A percentile compares a stretch with the other conserved stretches of the same genome.
Evolutionary conservation across 2,888 invertebrate species (phyloP).

Genomic region (Rhagophthalmus giganteus): DNA sequence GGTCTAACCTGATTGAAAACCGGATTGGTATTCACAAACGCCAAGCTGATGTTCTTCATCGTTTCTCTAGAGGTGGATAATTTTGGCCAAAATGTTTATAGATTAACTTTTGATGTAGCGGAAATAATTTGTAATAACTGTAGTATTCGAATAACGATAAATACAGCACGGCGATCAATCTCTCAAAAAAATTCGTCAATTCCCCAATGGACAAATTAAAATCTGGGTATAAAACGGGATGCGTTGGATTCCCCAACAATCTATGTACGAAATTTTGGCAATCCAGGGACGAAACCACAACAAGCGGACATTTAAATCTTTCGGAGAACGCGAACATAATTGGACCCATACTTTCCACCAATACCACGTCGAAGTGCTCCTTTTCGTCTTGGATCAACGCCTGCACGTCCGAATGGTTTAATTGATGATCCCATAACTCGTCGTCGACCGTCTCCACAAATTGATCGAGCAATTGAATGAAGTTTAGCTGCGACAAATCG

Average conservation of each 20-base stretch:
- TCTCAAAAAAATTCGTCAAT: constrained; percentile 40
- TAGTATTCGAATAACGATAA: background rate
- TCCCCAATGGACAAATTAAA: constrained; percentile 38
- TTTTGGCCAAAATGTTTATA: constrained; percentile 44
- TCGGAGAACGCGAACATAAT: constrained; percentile 43
- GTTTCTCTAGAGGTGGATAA: constrained; percentile 37
- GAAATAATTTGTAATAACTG: background rate
- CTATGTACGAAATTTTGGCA: constrained; percentile 41
- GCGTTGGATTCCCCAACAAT: constrained; percentile 44
- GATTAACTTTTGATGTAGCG: constrained; percentile 30
- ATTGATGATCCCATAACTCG: constrained; percentile 22
- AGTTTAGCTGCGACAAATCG: background rate
- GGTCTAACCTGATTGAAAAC: constrained; percentile 45
- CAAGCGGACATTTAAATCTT: constrained; percentile 47
- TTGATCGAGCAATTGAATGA: constrained; percentile 3
- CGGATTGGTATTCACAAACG: constrained; percentile 47
- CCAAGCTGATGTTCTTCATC: constrained; percentile 45
- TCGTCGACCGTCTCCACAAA: constrained; percentile 8
- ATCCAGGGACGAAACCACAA: constrained; percentile 48
- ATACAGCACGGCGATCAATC: constrained; percentile 30
- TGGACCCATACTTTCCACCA: constrained; percentile 44
- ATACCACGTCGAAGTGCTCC: constrained; percentile 46
- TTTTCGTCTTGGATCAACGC: constrained; percentile 42
- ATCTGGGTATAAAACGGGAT: constrained; percentile 49
- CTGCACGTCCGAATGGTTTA: constrained; percentile 41